These are phyloP conservation scores for Opisthocomus hoazin DNA, from an alignment of 2,113 vertebrate genomes.

Conservation along the genomic window DNA sequence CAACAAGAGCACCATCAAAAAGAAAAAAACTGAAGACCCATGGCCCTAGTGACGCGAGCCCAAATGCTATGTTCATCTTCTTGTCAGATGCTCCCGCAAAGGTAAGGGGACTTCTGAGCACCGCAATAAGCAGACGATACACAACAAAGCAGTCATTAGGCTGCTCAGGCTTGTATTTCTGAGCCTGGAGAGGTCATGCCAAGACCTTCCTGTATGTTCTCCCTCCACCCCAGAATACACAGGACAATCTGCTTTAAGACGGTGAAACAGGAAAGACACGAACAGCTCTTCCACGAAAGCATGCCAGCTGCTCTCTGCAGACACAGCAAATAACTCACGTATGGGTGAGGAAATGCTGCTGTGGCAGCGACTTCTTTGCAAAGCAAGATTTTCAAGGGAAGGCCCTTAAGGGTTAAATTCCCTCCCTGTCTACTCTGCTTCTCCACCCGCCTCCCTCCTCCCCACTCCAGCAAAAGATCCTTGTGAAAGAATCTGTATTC, in stretches of 20 bases:
- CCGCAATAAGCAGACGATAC: not conserved
- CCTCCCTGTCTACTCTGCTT: not conserved
- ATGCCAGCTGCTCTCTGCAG: not conserved
- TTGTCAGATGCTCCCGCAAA: not conserved
- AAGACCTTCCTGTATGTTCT: not conserved
- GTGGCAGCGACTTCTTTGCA: not conserved
- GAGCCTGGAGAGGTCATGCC: not conserved
- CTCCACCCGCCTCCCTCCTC: not conserved
- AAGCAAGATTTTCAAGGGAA: not conserved
- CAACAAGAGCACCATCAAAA: not conserved
- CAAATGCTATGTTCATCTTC: not conserved
- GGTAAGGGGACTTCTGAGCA: not conserved
- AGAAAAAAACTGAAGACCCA: fast-evolving
- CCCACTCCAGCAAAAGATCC: not conserved
- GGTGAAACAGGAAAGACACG: not conserved
- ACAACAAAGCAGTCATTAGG: not conserved
- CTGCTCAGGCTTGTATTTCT: not conserved
- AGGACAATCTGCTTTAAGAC: not conserved
- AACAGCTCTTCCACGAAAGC: not conserved
- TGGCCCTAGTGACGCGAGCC: not conserved
- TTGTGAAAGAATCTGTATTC: not conserved
- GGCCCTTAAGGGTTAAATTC: constrained; percentile 28
- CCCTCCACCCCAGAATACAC: not conserved
- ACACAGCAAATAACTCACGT: not conserved
- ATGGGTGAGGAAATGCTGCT: not conserved